Conservation (phyloP, 1,140 invertebrate species). For the Trichonephila inaurata region DNA sequence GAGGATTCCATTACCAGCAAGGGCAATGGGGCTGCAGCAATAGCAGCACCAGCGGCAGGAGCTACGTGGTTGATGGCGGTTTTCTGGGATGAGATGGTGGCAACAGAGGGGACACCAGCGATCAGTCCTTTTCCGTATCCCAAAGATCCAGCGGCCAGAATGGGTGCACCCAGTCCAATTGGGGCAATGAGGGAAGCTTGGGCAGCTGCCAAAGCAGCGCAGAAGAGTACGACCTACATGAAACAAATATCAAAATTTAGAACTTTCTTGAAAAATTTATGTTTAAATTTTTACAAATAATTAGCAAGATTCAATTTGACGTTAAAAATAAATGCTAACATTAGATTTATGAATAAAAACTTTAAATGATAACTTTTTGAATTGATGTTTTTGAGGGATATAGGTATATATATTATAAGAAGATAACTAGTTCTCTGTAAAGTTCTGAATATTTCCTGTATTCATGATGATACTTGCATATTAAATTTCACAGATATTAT, state of each 20-base stretch:
- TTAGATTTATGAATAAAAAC: too few species aligned
- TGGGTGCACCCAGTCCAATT: not conserved
- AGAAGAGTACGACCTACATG: not conserved
- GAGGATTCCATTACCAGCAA: not conserved
- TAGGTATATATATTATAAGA: too few species aligned
- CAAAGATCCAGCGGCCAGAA: not conserved
- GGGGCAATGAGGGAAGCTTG: not conserved
- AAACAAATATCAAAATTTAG: not conserved
- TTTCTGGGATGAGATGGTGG: not conserved
- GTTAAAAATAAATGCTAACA: not conserved
- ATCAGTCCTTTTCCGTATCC: not conserved
- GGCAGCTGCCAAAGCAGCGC: not conserved
- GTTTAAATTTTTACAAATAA: too few species aligned
- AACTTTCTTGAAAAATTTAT: not conserved
- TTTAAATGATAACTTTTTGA: too few species aligned
- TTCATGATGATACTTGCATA: too few species aligned
- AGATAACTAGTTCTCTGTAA: too few species aligned
- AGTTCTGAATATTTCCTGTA: too few species aligned
- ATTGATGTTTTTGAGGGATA: too few species aligned
- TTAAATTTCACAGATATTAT: too few species aligned
- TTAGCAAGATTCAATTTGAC: too few species aligned
- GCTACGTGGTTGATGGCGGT: conserved; percentile 18
- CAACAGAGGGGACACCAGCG: not conserved
- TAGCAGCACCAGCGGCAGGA: not conserved
- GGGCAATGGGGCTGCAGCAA: not conserved